Evolutionary conservation across 2,888 invertebrate genomes (phyloP), one percentile per base, ranked within the genome.

Genomic region (Zeuzera pyrina): DNA sequence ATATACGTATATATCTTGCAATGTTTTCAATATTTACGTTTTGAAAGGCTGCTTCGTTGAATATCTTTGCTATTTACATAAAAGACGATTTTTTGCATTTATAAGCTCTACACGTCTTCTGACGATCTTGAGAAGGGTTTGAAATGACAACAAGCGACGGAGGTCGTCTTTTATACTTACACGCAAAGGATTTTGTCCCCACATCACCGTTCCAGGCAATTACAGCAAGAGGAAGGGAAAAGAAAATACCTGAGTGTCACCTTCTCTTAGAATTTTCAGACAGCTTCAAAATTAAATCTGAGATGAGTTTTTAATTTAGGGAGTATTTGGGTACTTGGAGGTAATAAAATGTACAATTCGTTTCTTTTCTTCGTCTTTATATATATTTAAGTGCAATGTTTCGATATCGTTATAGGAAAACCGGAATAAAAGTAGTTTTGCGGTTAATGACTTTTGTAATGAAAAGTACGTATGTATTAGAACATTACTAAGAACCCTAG

Each of bases 41-140:
- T 12, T 8, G 25, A 25, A 12, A 25, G 10, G 8, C 25, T 12
- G 12, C 13, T 29, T 29, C 32, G 36, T 38, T 39, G 32, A 32
- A 23, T 35, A 35, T 41, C 22, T 34, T 24, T 28, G 12, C 35
- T 31, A 24, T 35, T 42, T 36, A 34, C 33, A 39, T 35, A 29
- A 45, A 35, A 31, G 36, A 41, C 40, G 34, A 25, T 30, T 45
- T 51, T 52, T 47, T 47, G 47, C 42, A 57, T 66, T 52, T 55
- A 58, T 52, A 58, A 51, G 51, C 49, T 49, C 35, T 48, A 46
- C 51, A 55, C 52, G 50, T 54, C 46, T 41, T 42, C 38, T 50
- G 43, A 46, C 48, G 44, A 53, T 60, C 63, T 57, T 66, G 64
- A 67, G 52, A 58, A 60, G 66, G 68, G 68, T 67, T 60, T 43